Evolutionary conservation across 1,140 invertebrate genomes (phyloP).

Genomic region (Meloidogyne floridensis): DNA sequence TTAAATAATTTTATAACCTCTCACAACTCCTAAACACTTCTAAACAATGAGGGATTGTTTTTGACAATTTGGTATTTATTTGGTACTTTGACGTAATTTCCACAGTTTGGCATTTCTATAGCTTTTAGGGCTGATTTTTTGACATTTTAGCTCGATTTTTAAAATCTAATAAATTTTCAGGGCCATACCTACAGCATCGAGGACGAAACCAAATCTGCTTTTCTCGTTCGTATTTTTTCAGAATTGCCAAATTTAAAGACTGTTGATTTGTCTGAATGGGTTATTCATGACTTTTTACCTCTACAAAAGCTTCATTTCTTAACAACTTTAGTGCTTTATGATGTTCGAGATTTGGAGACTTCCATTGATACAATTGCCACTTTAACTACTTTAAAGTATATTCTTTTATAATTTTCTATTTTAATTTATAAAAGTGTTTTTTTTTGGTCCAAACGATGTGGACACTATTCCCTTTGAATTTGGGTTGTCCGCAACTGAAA

Average conservation of each 20-base stretch:
- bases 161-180: constrained; percentile 29
- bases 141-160: too few relatives aligned
- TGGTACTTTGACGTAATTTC: too few relatives aligned
- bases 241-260: constrained; percentile 29
- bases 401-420: neutral
- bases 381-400: constrained; percentile 9
- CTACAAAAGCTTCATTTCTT: constrained; percentile 32
- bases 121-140: too few relatives aligned
- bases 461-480: too few relatives aligned
- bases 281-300: constrained; percentile 18
- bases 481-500: too few relatives aligned
- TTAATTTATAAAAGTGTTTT: too few relatives aligned
- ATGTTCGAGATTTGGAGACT: constrained; percentile 37
- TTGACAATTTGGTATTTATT: too few relatives aligned
- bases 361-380: constrained; percentile 22
- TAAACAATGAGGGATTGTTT: too few relatives aligned
- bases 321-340: constrained; percentile 41
- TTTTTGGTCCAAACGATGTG: too few relatives aligned
- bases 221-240: constrained; percentile 31
- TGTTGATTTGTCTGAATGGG: constrained; percentile 37
- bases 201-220: constrained; percentile 30
- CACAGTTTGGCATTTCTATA: too few relatives aligned
- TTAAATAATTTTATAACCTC: too few relatives aligned
- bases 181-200: constrained; percentile 41
- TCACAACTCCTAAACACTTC: too few relatives aligned